Conservation (phyloP, 2,797 vertebrate species). For the Kryptolebias ocellatus region DNA sequence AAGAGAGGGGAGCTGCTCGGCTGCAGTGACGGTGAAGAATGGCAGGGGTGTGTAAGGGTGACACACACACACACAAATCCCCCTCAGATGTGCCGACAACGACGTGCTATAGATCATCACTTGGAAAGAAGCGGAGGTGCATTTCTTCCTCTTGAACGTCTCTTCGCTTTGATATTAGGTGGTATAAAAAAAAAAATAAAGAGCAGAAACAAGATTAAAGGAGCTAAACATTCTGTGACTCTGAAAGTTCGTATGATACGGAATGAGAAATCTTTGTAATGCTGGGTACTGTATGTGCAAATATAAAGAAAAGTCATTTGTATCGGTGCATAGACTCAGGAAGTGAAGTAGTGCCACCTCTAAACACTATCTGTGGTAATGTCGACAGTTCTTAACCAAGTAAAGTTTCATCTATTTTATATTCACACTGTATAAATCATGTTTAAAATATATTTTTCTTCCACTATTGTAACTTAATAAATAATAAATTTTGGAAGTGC, state of each 20-base stretch:
- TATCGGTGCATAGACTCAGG: too few relatives aligned
- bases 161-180: conserved; percentile 44
- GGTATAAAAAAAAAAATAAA: conserved; percentile 33
- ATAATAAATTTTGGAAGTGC: too few relatives aligned
- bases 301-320: background rate
- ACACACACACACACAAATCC: conserved; percentile 26
- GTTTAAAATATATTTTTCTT: too few relatives aligned
- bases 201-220: conserved; percentile 45
- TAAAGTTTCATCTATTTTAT: too few relatives aligned
- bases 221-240: conserved; percentile 9
- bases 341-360: too few relatives aligned
- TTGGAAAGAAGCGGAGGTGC: conserved; percentile 34
- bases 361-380: too few relatives aligned
- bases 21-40: conserved; percentile 10
- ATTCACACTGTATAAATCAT: too few relatives aligned
- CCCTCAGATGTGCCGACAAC: conserved; percentile 8
- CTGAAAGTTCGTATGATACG: conserved; percentile 2
- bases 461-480: too few relatives aligned
- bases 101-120: conserved; percentile 31
- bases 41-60: conserved; percentile 14
- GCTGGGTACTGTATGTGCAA: background rate
- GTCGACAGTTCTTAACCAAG: too few relatives aligned
- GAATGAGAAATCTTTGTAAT: background rate
- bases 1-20: conserved; percentile 57
- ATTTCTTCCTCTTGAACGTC: conserved; percentile 39